Percentiles rank a stretch among this genome's conserved stretches.
Evolutionary conservation across 2,113 vertebrate genomes (phyloP).

Genomic region (Sula dactylatra): DNA sequence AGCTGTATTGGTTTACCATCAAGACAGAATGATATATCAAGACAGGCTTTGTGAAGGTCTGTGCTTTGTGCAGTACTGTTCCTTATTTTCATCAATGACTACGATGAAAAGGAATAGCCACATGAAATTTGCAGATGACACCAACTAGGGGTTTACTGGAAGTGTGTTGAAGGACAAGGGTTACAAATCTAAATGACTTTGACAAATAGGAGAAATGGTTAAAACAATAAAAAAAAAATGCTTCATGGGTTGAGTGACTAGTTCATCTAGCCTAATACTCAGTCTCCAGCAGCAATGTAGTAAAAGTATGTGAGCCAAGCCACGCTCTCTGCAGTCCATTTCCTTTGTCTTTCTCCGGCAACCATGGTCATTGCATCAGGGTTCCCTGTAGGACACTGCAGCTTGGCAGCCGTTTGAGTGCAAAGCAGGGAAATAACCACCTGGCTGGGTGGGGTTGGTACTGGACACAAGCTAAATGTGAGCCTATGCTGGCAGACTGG

Average conservation of each 20-base stretch:
- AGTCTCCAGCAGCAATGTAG: not conserved
- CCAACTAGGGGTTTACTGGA: not conserved
- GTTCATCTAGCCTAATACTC: not conserved
- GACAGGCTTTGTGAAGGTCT: not conserved
- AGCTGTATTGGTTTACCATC: not conserved
- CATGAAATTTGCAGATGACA: not conserved
- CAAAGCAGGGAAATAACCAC: not conserved
- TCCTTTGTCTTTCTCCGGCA: not conserved
- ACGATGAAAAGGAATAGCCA: not conserved
- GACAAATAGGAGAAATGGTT: not conserved
- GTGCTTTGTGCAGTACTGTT: not conserved
- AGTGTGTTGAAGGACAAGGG: not conserved
- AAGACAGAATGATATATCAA: not conserved
- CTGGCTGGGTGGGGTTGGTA: not conserved
- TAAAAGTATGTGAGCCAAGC: not conserved
- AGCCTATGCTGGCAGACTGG: not conserved
- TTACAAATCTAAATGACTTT: not conserved
- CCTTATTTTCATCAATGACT: not conserved
- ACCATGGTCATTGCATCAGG: not conserved
- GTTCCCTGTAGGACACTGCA: not conserved
- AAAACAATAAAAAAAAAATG: not conserved
- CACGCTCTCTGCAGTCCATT: not conserved
- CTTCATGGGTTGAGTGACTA: not conserved
- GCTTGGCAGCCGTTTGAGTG: rapidly evolving
- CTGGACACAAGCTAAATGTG: not conserved